phyloP scores from a whole-genome alignment of 2,888 invertebrate species.

The Neria commutata region DNA sequence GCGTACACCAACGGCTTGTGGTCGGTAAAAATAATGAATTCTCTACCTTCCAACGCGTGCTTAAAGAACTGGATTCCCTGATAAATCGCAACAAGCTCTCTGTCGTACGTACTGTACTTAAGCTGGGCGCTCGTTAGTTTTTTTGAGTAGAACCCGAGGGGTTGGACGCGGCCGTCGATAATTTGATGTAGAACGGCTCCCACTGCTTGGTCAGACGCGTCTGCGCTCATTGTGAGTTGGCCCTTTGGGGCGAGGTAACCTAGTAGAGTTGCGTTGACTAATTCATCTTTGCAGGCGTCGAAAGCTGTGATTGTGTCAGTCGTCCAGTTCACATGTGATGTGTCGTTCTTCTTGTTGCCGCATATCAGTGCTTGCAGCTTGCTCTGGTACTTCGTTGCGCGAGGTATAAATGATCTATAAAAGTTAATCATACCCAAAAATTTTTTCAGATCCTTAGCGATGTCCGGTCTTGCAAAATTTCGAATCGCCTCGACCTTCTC shows the following conservation, averaged over 20 bases:
- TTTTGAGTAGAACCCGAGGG: conserved; percentile 15
- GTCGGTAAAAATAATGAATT: not conserved
- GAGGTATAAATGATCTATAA: conserved; percentile 26
- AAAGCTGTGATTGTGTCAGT: conserved; percentile 24
- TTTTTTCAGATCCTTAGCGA: not conserved
- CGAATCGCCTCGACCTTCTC: not conserved
- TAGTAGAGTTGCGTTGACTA: conserved; percentile 18
- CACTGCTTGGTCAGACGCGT: conserved; percentile 27
- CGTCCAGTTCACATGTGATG: conserved; percentile 24
- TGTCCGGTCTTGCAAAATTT: not conserved
- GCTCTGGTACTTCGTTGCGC: conserved; percentile 27
- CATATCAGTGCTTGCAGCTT: conserved; percentile 19
- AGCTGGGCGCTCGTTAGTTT: not conserved
- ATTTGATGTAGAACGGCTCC: conserved; percentile 24
- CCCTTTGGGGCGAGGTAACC: conserved; percentile 22
- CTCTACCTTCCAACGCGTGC: conserved; percentile 19
- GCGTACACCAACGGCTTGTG: conserved; percentile 10
- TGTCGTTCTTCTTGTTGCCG: conserved; percentile 28
- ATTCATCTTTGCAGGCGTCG: conserved; percentile 22
- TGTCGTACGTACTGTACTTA: conserved; percentile 22
- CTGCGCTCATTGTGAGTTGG: conserved; percentile 23
- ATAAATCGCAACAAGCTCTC: conserved; percentile 20
- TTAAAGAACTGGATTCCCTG: conserved; percentile 21
- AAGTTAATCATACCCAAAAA: conserved; percentile 18
- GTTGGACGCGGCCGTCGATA: not conserved